Base-by-base conservation (phyloP, 1,140 invertebrate species). In the Frieseomelitta varia region DNA sequence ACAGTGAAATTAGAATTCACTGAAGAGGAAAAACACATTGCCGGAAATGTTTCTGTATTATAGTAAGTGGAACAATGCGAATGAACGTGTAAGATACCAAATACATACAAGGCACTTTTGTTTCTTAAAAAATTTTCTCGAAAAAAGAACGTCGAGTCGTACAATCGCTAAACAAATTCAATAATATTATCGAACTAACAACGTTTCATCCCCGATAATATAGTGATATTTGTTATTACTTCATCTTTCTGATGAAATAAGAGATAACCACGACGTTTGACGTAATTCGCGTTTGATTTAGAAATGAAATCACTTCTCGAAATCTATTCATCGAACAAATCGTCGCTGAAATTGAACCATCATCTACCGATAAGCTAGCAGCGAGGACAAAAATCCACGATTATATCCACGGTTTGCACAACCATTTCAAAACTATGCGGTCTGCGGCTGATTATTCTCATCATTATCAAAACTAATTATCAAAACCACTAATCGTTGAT, bases 31-130 rank as follows among this genome's bases (percentile, higher is more conserved):
- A n/a, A 47, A 47, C 39, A 8, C 78, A 27, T 51, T 30, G 58
- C 27, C 55, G 58, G 77, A 85, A 80, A 19, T 24, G 15, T 34
- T 67, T 74, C 24, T 85, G 58, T 56, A n/a, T 80, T 79, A 65
- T 63, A 79, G 56, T 68, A 71, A 79, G 56, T 74, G 19, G 55
- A 83, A 83, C 63, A 30, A 65, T 17, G 24, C 27, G 63, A 75
- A 74, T 55, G 47, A 81, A 55, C n/a, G 14, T n/a, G n/a, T 17
- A 61, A 73, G 39, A 80, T 19, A 34, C 19, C 4, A 53, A 74
- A 81, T 53, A 17, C 8, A 39, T 17, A n/a, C n/a, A n/a, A n/a
- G 47, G 30, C 8, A 47, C 39, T 47, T 17, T 15, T 30, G n/a
- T n/a, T 56, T 30, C 11, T 4, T 14, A 21, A 14, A 27, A 34